phyloP scores from a whole-genome alignment of 2,797 vertebrate species.

The Argentina silus region DNA sequence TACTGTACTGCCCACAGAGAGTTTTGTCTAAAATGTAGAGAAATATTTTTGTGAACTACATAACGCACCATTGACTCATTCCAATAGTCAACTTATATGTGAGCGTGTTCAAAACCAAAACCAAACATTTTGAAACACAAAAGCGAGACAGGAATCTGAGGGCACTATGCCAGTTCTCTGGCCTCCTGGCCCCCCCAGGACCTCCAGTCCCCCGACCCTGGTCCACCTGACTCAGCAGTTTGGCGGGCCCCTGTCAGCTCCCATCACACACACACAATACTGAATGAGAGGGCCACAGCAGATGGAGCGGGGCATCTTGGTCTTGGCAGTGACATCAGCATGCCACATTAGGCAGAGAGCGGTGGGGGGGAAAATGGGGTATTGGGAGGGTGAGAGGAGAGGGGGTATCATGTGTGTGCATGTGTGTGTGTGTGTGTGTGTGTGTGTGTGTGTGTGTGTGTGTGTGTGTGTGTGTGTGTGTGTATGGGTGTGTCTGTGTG shows the following conservation, averaged over 20 bases:
- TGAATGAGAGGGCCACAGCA: constrained; percentile 67
- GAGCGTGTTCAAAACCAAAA: constrained; percentile 24
- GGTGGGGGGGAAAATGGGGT: constrained; percentile 25
- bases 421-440: constrained; percentile 7
- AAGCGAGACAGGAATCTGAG: constrained; percentile 12
- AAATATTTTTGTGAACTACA: not conserved
- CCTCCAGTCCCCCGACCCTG: constrained; percentile 9
- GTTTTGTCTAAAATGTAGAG: not conserved
- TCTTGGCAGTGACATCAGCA: constrained; percentile 61
- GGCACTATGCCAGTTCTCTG: constrained; percentile 14
- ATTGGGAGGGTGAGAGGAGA: constrained; percentile 3
- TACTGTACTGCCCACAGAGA: not conserved
- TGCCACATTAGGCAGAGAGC: constrained; percentile 60
- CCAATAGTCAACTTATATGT: constrained; percentile 24
- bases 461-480: not conserved
- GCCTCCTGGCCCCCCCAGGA: not conserved
- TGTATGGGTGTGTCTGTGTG: constrained; percentile 18
- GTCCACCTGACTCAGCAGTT: constrained; percentile 69
- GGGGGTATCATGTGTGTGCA: not conserved
- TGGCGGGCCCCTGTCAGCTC: constrained; percentile 62
- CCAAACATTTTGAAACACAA: constrained; percentile 15
- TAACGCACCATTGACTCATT: constrained; percentile 14
- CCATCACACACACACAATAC: constrained; percentile 68
- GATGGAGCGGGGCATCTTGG: constrained; percentile 70
- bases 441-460: constrained; percentile 19